Conservation (phyloP, 2,797 vertebrate species). For the Anguilla marmorata region DNA sequence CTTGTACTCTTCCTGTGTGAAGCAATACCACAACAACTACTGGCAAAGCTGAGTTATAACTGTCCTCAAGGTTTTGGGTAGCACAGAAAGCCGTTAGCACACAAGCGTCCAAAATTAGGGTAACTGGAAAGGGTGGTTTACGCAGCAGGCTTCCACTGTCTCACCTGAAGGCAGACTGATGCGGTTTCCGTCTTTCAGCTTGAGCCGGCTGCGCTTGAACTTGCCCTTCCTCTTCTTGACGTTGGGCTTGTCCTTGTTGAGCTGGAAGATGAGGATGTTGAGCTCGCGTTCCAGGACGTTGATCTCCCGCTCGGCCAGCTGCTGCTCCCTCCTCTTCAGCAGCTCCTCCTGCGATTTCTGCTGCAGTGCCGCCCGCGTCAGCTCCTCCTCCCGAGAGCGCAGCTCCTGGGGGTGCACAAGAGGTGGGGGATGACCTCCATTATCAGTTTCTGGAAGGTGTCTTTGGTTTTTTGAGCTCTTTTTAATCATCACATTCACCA, state of each 20-base stretch:
- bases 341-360: slow-evolving; percentile 93
- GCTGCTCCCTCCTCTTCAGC: slow-evolving; percentile 87
- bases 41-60: not conserved
- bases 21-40: not conserved
- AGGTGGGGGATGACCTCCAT: not conserved
- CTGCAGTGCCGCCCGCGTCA: slow-evolving; percentile 86
- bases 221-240: slow-evolving; percentile 94
- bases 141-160: slow-evolving; percentile 25
- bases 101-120: not conserved
- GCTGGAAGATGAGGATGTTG: slow-evolving; percentile 93
- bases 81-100: not conserved
- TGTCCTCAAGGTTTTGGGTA: not conserved
- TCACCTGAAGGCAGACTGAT: slow-evolving; percentile 96
- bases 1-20: not conserved
- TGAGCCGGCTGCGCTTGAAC: slow-evolving; percentile 88
- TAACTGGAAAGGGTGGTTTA: too few species aligned
- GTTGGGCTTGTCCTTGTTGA: slow-evolving; percentile 92
- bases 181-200: slow-evolving; percentile 91
- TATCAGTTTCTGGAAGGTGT: not conserved
- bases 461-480: not conserved
- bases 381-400: slow-evolving; percentile 89
- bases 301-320: slow-evolving; percentile 88
- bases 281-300: slow-evolving; percentile 91
- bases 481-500: not conserved
- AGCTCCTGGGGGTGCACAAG: slow-evolving; percentile 76